A percentile compares a stretch with the other conserved stretches of the same genome.
phyloP scores from a whole-genome alignment of 2,113 vertebrate genomes.

The Megalops atlanticus region DNA sequence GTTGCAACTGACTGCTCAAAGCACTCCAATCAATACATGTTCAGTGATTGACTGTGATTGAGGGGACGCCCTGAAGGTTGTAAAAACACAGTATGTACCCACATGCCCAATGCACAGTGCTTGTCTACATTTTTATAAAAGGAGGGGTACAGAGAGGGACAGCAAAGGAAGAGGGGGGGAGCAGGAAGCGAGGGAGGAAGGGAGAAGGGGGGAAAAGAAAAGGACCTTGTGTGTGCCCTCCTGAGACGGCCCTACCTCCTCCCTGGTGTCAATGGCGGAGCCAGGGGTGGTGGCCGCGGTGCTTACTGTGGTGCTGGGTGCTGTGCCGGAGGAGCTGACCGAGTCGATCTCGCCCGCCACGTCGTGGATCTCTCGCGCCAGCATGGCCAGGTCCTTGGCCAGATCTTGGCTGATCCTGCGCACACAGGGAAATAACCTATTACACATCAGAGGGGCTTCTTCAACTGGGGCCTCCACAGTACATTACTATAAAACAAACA shows the following conservation, averaged over 20 bases:
- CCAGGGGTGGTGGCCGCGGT: slow-evolving; percentile 98
- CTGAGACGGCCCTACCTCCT: slow-evolving; percentile 98
- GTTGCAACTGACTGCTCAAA: too few species aligned
- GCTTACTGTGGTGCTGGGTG: slow-evolving; percentile 98
- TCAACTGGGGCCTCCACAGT: slow-evolving; percentile 42
- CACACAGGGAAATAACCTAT: slow-evolving; percentile 83
- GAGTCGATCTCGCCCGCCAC: slow-evolving; percentile 98
- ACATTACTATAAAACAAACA: slow-evolving; percentile 26
- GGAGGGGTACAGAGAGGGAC: slow-evolving; percentile 44
- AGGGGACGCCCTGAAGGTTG: too few species aligned
- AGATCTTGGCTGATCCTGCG: slow-evolving; percentile 98
- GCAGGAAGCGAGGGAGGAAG: slow-evolving; percentile 75
- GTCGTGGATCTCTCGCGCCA: slow-evolving; percentile 98
- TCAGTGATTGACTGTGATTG: too few species aligned
- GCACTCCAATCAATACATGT: too few species aligned
- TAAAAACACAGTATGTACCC: too few species aligned
- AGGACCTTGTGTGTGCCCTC: slow-evolving; percentile 91
- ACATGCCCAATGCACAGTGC: slow-evolving; percentile 46
- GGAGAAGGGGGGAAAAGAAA: slow-evolving; percentile 79
- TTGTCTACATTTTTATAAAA: slow-evolving; percentile 52
- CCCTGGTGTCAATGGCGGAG: slow-evolving; percentile 98
- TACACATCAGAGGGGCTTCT: slow-evolving; percentile 70
- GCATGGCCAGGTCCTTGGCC: slow-evolving; percentile 89
- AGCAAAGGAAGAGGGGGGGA: slow-evolving; percentile 59
- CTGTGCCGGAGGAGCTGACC: slow-evolving; percentile 97